phyloP scores from a whole-genome alignment of 2,888 invertebrate species.

The Sphaerophoria rueppellii region DNA sequence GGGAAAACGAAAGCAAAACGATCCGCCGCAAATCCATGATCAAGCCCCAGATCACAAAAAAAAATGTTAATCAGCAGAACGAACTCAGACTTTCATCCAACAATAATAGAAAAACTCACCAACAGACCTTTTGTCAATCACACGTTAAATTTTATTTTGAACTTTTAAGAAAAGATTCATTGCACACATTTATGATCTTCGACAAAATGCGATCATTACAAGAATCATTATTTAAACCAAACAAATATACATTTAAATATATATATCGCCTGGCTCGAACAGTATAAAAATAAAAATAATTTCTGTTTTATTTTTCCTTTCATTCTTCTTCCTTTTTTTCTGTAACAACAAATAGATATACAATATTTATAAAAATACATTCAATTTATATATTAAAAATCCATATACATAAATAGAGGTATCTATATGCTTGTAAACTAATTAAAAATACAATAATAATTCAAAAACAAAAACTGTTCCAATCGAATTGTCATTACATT shows the following conservation, averaged over 20 bases:
- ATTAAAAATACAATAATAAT: background rate
- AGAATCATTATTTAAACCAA: slow-evolving; percentile 31
- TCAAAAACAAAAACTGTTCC: slow-evolving; percentile 40
- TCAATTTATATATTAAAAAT: slow-evolving; percentile 36
- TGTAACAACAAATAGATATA: slow-evolving; percentile 65
- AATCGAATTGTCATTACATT: slow-evolving; percentile 21
- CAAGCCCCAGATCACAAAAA: too few species aligned
- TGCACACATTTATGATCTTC: slow-evolving; percentile 8
- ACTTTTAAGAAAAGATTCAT: slow-evolving; percentile 39
- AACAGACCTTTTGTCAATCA: slow-evolving; percentile 17
- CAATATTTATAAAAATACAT: slow-evolving; percentile 66
- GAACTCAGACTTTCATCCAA: too few species aligned
- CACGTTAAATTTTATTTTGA: slow-evolving; percentile 45
- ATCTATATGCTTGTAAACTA: slow-evolving; percentile 27
- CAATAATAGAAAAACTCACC: too few species aligned
- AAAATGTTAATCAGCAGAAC: too few species aligned
- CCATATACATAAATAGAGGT: slow-evolving; percentile 20
- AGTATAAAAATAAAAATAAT: slow-evolving; percentile 61
- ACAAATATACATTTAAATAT: slow-evolving; percentile 24
- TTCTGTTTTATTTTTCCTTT: background rate
- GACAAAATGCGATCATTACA: background rate
- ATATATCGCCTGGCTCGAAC: slow-evolving; percentile 9
- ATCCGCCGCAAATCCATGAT: too few species aligned
- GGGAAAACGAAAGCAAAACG: too few species aligned
- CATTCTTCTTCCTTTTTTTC: slow-evolving; percentile 4